Conservation (phyloP, 2,888 invertebrate genomes). For the Copidosoma aretas region DNA sequence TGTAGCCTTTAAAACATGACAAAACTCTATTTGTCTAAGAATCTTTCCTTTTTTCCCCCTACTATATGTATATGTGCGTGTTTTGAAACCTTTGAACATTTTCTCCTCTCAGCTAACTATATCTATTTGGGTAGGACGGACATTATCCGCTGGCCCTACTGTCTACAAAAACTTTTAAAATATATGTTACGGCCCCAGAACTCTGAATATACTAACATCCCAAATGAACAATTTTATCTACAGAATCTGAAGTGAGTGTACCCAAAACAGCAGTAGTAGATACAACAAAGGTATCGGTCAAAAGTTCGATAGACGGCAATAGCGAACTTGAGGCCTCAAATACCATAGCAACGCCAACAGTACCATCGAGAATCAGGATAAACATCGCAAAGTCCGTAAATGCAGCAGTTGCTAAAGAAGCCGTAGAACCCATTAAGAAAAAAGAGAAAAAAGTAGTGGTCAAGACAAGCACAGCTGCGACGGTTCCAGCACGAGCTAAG, state of each 20-base stretch:
- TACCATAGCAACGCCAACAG: conserved; percentile 57
- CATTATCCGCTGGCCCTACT: too few species aligned
- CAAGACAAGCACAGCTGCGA: conserved; percentile 67
- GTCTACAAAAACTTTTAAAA: too few species aligned
- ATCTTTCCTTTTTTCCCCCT: too few species aligned
- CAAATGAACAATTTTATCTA: conserved; percentile 8
- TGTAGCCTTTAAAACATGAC: too few species aligned
- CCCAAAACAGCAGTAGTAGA: conserved; percentile 64
- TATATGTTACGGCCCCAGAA: not conserved
- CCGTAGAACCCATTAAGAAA: conserved; percentile 66
- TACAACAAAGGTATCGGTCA: conserved; percentile 66
- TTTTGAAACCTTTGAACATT: too few species aligned
- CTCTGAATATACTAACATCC: not conserved
- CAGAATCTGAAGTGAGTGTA: conserved; percentile 65
- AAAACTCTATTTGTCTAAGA: too few species aligned
- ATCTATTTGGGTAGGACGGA: too few species aligned
- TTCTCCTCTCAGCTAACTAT: too few species aligned
- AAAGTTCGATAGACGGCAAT: conserved; percentile 80
- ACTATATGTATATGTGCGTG: too few species aligned
- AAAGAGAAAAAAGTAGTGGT: conserved; percentile 75
- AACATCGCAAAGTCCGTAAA: conserved; percentile 70
- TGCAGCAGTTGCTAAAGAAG: not conserved
- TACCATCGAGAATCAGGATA: conserved; percentile 72
- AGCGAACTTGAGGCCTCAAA: conserved; percentile 70
- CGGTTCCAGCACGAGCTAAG: conserved; percentile 39